A percentile compares a stretch with the other conserved stretches of the same genome.
Conservation (phyloP, 1,140 invertebrate genomes). For the Campoletis sonorensis region DNA sequence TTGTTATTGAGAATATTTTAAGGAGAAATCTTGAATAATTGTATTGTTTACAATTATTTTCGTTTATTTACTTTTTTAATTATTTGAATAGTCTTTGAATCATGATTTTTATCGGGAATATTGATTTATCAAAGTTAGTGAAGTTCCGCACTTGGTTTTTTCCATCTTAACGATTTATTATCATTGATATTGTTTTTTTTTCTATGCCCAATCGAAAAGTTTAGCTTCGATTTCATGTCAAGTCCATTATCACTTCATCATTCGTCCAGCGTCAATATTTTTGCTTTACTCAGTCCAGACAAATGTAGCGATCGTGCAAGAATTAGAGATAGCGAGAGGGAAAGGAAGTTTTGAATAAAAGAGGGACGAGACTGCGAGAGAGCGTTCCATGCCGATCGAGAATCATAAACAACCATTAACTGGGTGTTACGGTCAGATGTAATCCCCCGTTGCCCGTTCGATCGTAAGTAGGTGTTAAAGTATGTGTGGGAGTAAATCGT, state of each 20-base stretch:
- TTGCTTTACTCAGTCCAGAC: conserved; percentile 12
- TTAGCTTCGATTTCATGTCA: neutral
- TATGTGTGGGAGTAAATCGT: conserved; percentile 32
- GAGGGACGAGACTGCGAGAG: neutral
- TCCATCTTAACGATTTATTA: no score
- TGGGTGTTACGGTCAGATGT: conserved; percentile 43
- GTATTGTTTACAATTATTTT: neutral
- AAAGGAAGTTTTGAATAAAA: neutral
- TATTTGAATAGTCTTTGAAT: no score
- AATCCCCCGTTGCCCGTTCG: conserved; percentile 36
- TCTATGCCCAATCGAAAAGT: no score
- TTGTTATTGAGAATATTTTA: no score
- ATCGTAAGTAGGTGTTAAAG: conserved; percentile 44
- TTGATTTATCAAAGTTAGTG: neutral
- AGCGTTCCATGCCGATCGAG: conserved; percentile 24
- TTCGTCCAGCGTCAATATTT: neutral
- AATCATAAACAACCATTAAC: conserved; percentile 44
- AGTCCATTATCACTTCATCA: no score
- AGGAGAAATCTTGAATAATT: no score
- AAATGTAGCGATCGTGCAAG: neutral
- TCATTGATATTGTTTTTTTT: no score
- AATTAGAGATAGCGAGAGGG: neutral
- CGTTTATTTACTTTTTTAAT: no score
- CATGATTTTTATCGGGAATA: no score
- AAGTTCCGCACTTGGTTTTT: no score